Conservation (phyloP, 2,113 vertebrate genomes). For the Stomatorhinus ivindoensis region DNA sequence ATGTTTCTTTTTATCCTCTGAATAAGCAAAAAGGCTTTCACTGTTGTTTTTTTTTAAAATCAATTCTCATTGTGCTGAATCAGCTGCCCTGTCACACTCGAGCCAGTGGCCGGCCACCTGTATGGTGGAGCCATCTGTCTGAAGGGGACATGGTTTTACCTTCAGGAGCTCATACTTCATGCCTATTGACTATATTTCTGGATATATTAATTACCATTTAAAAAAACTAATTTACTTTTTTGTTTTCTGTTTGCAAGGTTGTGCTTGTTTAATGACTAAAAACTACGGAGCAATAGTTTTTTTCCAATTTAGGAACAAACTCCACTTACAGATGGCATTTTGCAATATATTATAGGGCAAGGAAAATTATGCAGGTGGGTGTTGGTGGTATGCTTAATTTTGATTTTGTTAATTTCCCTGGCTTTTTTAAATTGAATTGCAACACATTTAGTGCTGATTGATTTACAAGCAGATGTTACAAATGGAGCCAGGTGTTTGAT, state of each 20-base stretch:
- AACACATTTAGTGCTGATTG: not conserved
- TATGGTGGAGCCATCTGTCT: conserved; percentile 50
- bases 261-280: not conserved
- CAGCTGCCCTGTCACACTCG: conserved; percentile 26
- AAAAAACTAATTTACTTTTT: not conserved
- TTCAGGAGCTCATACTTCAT: not conserved
- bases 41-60: not conserved
- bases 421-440: not conserved
- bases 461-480: not conserved
- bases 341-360: not conserved
- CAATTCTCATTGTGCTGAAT: conserved; percentile 36
- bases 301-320: not conserved
- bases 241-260: not conserved
- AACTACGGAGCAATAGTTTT: not conserved
- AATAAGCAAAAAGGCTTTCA: conserved; percentile 31
- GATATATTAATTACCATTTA: not conserved
- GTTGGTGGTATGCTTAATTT: not conserved
- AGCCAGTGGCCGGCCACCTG: conserved; percentile 33
- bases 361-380: not conserved
- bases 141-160: not conserved
- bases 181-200: not conserved
- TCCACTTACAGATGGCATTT: not conserved
- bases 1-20: conserved; percentile 27
- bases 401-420: not conserved
- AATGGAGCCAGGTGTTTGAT: not conserved